Conservation (phyloP, 2,113 vertebrate genomes). For the Mustela lutreola region DNA sequence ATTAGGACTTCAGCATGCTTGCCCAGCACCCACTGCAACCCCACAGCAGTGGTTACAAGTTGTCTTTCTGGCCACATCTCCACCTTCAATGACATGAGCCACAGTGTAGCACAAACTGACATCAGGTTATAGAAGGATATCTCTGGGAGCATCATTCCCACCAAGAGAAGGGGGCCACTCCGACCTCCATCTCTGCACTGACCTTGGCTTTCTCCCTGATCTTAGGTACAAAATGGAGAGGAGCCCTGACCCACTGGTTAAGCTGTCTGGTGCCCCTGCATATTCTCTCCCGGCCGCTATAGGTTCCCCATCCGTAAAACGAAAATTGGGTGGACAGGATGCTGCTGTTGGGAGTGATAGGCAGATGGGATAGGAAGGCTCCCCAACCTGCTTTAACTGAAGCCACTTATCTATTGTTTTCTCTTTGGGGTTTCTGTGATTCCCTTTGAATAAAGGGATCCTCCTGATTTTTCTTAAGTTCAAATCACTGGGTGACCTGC, state of each 20-base stretch:
- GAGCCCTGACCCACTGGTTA: not conserved
- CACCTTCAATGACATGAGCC: not conserved
- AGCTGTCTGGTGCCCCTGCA: accelerated
- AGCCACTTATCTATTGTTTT: not conserved
- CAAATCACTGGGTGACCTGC: not conserved
- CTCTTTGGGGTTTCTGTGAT: not conserved
- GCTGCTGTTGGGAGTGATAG: not conserved
- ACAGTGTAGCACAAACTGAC: not conserved
- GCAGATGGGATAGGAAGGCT: not conserved
- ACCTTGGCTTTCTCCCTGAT: not conserved
- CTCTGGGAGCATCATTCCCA: not conserved
- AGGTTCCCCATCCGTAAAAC: not conserved
- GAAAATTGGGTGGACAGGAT: not conserved
- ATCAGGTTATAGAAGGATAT: not conserved
- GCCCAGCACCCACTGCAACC: not conserved
- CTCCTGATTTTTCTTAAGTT: not conserved
- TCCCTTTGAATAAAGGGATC: not conserved
- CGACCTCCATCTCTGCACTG: not conserved
- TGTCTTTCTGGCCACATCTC: not conserved
- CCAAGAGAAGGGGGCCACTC: not conserved
- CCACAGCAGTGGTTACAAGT: too few species aligned
- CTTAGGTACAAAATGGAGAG: not conserved
- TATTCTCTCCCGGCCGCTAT: not conserved
- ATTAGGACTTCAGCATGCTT: not conserved
- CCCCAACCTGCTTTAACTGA: not conserved